Percentiles rank a stretch among this genome's conserved stretches.
phyloP scores from a whole-genome alignment of 2,113 vertebrate genomes.

The Pseudolaguvia tuberculata region DNA sequence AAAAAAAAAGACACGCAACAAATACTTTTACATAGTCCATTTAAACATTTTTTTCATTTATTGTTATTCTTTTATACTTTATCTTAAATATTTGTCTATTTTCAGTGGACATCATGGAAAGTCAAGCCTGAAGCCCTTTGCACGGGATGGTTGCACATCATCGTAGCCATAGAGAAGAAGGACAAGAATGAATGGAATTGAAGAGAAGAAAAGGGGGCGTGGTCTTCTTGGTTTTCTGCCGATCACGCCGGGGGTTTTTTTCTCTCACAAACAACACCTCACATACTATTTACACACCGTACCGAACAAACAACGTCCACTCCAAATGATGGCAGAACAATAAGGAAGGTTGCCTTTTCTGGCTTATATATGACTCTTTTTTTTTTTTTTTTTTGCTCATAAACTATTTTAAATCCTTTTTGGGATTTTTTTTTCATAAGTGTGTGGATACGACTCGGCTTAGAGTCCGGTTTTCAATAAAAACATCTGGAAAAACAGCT shows the following conservation, averaged over 20 bases:
- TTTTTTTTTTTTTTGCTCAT: constrained; percentile 8
- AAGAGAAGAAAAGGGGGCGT: constrained; percentile 42
- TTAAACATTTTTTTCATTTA: constrained; percentile 72
- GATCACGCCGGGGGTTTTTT: constrained; percentile 50
- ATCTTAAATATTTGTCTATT: constrained; percentile 58
- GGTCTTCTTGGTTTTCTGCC: constrained; percentile 50
- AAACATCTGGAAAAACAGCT: constrained; percentile 70
- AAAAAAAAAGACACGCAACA: constrained; percentile 55
- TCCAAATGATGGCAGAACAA: constrained; percentile 63
- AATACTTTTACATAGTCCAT: constrained; percentile 68
- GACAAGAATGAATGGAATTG: constrained; percentile 51
- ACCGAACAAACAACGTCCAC: constrained; percentile 65
- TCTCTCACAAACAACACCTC: constrained; percentile 59
- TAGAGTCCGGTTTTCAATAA: constrained; percentile 68
- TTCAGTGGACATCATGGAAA: constrained; percentile 72
- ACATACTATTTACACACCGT: constrained; percentile 74
- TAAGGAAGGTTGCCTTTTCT: constrained; percentile 47
- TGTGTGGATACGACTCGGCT: constrained; percentile 53
- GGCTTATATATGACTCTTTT: constrained; percentile 33
- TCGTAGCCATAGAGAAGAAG: constrained; percentile 57
- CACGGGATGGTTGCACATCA: constrained; percentile 63
- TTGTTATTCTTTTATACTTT: constrained; percentile 62
- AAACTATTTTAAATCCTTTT: constrained; percentile 42
- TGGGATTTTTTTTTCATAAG: constrained; percentile 38
- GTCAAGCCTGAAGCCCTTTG: constrained; percentile 74